Evolutionary conservation across 2,797 vertebrate genomes (phyloP), one percentile per base, ranked within the genome.

Genomic region (Etheostoma perlongum): DNA sequence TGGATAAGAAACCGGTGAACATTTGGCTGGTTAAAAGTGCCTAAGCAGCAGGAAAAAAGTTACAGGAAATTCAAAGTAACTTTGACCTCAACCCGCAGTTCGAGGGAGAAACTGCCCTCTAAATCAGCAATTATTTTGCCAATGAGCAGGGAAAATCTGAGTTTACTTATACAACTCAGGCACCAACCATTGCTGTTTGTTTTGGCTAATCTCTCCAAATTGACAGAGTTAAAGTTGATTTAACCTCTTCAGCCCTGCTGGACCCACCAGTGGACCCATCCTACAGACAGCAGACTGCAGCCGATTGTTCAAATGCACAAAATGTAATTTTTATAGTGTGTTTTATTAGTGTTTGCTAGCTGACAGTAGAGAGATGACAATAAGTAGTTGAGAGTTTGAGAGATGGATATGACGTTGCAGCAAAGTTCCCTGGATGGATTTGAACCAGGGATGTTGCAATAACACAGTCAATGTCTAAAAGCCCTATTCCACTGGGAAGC

Each of bases 91-190:
- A 66, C 12, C 57, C 65, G 58, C 54, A 71, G 54, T 53, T 74
- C 3, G 6, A 30, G 48, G 72, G 49, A 66, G 66, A 76, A 67
- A 72, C 42, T 63, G 44, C 65, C 54, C 63, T 49, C 23, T 79
- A 72, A 83, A 71, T 74, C 78, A 49, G 65, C 68, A 66, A n/a
- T 69, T 77, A 68, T 74, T 75, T 77, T 77, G 49, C 23, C 54
- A 46, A 59, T 36, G 53, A 53, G 66, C 14, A 23, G 16, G 72
- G 36, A 49, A 44, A 68, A 67, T 74, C 60, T 83, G 64, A 58
- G 11, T 81, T 72, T 23, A 49, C 58, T 85, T 81, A 72, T n/a
- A 23, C 27, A 74, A 75, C 61, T 67, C 19, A 1, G 23, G 36
- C 62, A 72, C 19, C 4, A 33, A 33, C 40, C 60, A 33, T 49